Base-by-base conservation (phyloP, 2,888 invertebrate species). In the Eilema depressum region DNA sequence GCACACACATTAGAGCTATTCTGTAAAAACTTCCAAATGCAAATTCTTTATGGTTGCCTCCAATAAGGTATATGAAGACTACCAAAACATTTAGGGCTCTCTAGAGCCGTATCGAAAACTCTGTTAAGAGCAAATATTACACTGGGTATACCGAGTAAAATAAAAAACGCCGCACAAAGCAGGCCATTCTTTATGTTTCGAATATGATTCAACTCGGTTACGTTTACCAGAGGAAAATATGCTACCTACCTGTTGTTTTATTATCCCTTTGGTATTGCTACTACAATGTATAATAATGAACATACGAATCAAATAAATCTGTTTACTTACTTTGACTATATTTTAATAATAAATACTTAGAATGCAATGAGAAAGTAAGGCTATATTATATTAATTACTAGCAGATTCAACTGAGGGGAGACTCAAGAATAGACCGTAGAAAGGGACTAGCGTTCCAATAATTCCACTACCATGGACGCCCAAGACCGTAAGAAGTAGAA, bases 341-440 rank as follows among this genome's bases (percentile, higher is more conserved):
- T n/a, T 41, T 56, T 57, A 26, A 66, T 73, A 70, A 66, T 26
- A 73, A 74, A 78, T 56, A 62, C 63, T 71, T 61, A 33, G 47
- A 66, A 66, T 63, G n/a, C 68, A 72, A 60, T 56, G 75, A 28
- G 4, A 14, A 14, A 41, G 2, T 3, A 8, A 8, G 4, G 1
- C 5, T 33, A 33, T 8, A 33, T 33, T 8, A 7, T 8, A 33
- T 8, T 8, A 7, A 33, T 33, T 33, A 7, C 5, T 33, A 33
- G 33, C 33, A 8, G 33, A 33, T 8, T 4, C 8, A 4, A 37
- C 33, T 11, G 33, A 12, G 12, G 33, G 12, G 12, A 37, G 33
- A 37, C 1, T 1, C 12, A 12, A 37, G 33, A 37, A 37, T 12
- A 2, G 33, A 1, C 3, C 33, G 11, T 37, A 37, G 12, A 12